phyloP scores from a whole-genome alignment of 2,797 vertebrate species.

The Trachurus trachurus region DNA sequence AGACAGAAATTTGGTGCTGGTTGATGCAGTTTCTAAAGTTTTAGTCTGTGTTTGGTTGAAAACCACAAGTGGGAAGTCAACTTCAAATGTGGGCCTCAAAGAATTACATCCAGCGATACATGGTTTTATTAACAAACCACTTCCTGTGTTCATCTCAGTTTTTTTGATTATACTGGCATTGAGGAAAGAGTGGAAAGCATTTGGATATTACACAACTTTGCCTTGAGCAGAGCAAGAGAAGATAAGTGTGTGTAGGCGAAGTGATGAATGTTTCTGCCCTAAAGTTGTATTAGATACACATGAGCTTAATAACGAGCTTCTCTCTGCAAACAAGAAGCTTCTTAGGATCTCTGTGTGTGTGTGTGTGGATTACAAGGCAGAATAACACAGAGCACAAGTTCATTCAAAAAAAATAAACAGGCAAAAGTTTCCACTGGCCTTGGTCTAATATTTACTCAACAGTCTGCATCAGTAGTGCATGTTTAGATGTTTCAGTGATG shows the following conservation, averaged over 20 bases:
- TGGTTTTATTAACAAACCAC: neutral
- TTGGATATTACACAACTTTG: neutral
- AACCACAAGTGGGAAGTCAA: neutral
- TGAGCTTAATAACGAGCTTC: conserved; percentile 3
- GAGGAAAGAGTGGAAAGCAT: neutral
- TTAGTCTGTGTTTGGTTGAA: neutral
- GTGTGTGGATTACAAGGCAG: conserved; percentile 48
- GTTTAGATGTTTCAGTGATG: no score
- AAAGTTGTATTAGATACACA: conserved; percentile 1
- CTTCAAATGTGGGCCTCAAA: neutral
- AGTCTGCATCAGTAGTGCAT: no score
- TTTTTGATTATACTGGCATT: neutral
- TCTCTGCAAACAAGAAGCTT: conserved; percentile 25
- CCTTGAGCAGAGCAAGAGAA: neutral
- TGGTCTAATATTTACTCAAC: no score
- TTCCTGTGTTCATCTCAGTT: neutral
- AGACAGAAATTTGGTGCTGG: neutral
- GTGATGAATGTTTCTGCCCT: conserved; percentile 15
- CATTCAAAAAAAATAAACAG: neutral
- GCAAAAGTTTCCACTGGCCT: no score
- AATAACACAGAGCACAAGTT: conserved; percentile 19
- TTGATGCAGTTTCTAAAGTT: neutral
- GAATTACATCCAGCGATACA: neutral
- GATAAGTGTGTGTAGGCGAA: conserved; percentile 14
- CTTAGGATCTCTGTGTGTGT: conserved; percentile 33